A percentile compares a stretch with the other conserved stretches of the same genome.
Evolutionary conservation across 2,888 invertebrate species (phyloP).

Genomic region (Andrena haemorrhoa): DNA sequence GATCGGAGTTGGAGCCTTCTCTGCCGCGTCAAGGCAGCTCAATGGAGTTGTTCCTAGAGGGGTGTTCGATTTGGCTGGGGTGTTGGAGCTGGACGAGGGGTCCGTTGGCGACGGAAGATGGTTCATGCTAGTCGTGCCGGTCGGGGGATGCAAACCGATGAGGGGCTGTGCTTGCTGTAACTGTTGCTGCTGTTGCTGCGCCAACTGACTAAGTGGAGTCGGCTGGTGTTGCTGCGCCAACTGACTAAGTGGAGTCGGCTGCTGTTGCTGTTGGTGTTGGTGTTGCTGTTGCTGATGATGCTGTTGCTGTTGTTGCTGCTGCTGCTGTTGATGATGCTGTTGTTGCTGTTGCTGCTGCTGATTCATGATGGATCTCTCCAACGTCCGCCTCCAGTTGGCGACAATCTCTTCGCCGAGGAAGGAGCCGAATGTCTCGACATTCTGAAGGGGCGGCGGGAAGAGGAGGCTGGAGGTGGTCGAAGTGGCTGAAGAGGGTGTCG

Average conservation of each 20-base stretch:
- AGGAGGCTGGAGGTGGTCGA: conserved; percentile 84
- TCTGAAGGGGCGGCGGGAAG: conserved; percentile 87
- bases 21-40: conserved; percentile 76
- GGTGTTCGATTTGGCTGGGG: conserved; percentile 81
- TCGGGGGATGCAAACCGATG: conserved; percentile 80
- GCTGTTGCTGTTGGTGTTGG: conserved; percentile 72
- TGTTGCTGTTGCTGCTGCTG: conserved; percentile 81
- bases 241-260: conserved; percentile 78
- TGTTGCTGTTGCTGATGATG: conserved; percentile 74
- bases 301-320: conserved; percentile 75
- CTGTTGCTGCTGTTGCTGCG: conserved; percentile 82
- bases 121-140: conserved; percentile 85
- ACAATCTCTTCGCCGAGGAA: conserved; percentile 94
- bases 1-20: conserved; percentile 85
- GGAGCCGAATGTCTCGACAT: conserved; percentile 90
- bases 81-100: conserved; percentile 83
- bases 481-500: conserved; percentile 83
- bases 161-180: conserved; percentile 76
- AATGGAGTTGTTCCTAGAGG: conserved; percentile 75
- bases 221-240: conserved; percentile 83
- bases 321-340: conserved; percentile 77
- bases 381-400: conserved; percentile 91
- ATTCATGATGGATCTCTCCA: conserved; percentile 86
- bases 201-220: conserved; percentile 80
- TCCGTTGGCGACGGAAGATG: conserved; percentile 86